Evolutionary conservation across 2,888 invertebrate species (phyloP), one percentile per base, ranked within the genome.

Genomic region (Agapostemon virescens): DNA sequence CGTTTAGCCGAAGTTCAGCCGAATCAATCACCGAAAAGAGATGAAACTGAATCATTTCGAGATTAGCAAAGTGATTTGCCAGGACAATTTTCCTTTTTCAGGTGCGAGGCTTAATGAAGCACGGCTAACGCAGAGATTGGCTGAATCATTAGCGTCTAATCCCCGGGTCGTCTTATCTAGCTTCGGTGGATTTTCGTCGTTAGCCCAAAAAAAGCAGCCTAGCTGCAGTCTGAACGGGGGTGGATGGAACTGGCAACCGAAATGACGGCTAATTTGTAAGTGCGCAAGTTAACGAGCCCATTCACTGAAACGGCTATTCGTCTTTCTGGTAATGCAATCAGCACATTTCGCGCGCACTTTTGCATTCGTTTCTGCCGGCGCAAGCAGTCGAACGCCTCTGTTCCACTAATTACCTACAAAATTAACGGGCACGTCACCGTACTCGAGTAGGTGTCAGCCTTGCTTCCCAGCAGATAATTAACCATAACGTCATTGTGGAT

Each of bases 281-380:
- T 79, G 84, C 42, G 74, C 76, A 69, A 78, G 83, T 83, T 85
- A 84, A 85, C 84, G 85, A 85, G 83, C 77, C 82, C 80, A 85
- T 85, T 85, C 85, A 84, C 77, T 55, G 78, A 81, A 81, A 82
- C 81, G 82, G 79, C 84, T 66, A 81, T 84, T 83, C 84, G 84
- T 85, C 83, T 84, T 84, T 79, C 80, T 69, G 79, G 75, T 84
- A 84, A 84, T 78, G 77, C 84, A 81, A 82, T 82, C 77, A 82
- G 82, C 75, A 77, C 84, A 68, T 78, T 79, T 79, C 52, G 26
- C 75, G 49, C 75, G 72, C 72, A 82, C 79, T 84, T 84, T 84
- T 79, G 79, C 84, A 84, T 84, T 84, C 79, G 77, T 81, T 79
- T 69, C 63, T 64, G 70, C 52, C 72, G 38, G 61, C 26, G 72